These are phyloP conservation scores for Linnaemya vulpina DNA, from an alignment of 2,888 invertebrate genomes.

Conservation along the genomic window DNA sequence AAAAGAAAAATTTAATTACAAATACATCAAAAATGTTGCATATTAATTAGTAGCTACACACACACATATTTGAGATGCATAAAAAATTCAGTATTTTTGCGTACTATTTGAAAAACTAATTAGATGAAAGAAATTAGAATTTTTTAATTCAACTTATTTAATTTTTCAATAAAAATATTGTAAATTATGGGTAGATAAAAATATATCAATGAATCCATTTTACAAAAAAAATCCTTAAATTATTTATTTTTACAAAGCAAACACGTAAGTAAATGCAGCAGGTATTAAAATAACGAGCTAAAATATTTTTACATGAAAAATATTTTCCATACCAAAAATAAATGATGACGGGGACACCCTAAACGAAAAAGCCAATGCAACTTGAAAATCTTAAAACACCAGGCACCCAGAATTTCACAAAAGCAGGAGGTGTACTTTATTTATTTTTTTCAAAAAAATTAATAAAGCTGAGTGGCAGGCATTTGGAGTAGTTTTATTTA, in stretches of 20 bases:
- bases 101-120: conserved; percentile 19
- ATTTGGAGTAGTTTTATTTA: neutral
- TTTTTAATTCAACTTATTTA: conserved; percentile 12
- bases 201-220: conserved; percentile 18
- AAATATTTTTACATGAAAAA: too few relatives aligned
- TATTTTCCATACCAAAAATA: too few relatives aligned
- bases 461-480: neutral
- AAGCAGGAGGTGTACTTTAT: neutral
- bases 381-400: too few relatives aligned
- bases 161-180: conserved; percentile 27
- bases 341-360: too few relatives aligned
- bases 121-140: conserved; percentile 11
- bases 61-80: neutral
- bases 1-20: conserved; percentile 8
- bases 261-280: neutral
- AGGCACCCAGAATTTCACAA: conserved; percentile 6
- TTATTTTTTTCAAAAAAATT: neutral
- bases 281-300: too few relatives aligned
- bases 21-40: conserved; percentile 54
- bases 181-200: conserved; percentile 10
- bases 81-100: conserved; percentile 20
- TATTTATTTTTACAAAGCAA: neutral
- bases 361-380: neutral
- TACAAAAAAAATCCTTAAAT: neutral
- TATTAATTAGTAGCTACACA: conserved; percentile 37